Conservation (phyloP, 2,113 vertebrate genomes). For the Oreochromis tanganicae region DNA sequence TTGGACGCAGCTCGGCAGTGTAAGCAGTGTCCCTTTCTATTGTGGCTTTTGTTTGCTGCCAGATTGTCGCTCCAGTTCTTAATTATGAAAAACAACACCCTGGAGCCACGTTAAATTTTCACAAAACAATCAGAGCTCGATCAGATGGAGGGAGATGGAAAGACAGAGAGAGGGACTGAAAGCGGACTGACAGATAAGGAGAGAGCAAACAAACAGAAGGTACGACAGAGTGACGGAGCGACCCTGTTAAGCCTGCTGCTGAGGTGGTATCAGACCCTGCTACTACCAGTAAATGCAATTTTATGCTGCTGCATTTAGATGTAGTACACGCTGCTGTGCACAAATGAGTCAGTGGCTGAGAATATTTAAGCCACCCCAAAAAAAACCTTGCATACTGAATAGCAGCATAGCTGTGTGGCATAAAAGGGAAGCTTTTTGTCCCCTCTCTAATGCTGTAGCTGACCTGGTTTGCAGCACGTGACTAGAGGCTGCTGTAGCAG, state of each 20-base stretch:
- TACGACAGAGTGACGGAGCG: slow-evolving; percentile 3
- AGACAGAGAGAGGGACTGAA: not conserved
- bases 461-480: slow-evolving; percentile 43
- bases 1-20: not conserved
- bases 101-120: slow-evolving; percentile 36
- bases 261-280: slow-evolving; percentile 3
- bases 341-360: not conserved
- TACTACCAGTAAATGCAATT: not conserved
- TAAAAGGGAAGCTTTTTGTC: not conserved
- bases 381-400: not conserved
- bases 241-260: not conserved
- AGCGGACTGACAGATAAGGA: slow-evolving; percentile 3
- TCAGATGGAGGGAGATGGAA: slow-evolving; percentile 1
- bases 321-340: not conserved
- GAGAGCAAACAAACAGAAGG: slow-evolving; percentile 34
- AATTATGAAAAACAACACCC: slow-evolving; percentile 62
- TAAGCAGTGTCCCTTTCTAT: not conserved
- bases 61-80: slow-evolving; percentile 45
- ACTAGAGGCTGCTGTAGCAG: slow-evolving; percentile 7
- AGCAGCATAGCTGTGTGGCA: not conserved
- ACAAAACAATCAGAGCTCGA: slow-evolving; percentile 28
- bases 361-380: not conserved
- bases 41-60: not conserved
- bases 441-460: slow-evolving; percentile 5
- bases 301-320: not conserved